phyloP scores from a whole-genome alignment of 2,113 vertebrate species.

The Tylochromis polylepis region DNA sequence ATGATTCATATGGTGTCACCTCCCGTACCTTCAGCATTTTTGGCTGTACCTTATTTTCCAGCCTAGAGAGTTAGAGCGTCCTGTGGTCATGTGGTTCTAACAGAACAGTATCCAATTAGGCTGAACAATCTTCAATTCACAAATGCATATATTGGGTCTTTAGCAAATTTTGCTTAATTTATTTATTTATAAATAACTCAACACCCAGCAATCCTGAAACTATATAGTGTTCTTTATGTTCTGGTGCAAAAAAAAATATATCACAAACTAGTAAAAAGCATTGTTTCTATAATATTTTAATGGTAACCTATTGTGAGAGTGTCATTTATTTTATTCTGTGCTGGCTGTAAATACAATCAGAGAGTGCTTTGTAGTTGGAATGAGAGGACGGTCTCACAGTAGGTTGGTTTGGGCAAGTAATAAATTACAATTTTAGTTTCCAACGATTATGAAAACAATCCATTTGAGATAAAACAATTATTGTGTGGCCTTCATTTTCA shows the following conservation, averaged over 20 bases:
- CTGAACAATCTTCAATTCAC: background rate
- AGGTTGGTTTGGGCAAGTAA: background rate
- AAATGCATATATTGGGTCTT: background rate
- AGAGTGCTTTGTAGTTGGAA: background rate
- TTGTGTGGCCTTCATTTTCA: background rate
- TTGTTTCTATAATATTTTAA: background rate
- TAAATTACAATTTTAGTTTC: background rate
- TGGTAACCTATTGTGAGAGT: background rate
- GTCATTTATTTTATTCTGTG: background rate
- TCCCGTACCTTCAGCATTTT: background rate
- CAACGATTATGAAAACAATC: background rate
- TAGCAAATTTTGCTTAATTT: background rate
- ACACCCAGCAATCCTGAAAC: background rate
- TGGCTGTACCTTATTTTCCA: background rate
- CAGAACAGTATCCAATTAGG: background rate
- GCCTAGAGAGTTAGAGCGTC: background rate
- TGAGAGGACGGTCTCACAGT: background rate
- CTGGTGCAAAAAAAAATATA: background rate
- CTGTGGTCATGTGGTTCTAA: background rate
- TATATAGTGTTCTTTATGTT: background rate
- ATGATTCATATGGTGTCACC: background rate
- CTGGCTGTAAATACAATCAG: background rate
- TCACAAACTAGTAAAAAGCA: background rate
- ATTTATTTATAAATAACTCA: background rate
- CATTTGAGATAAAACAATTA: background rate